phyloP scores from a whole-genome alignment of 2,113 vertebrate species.

The Sinocyclocheilus grahami region DNA sequence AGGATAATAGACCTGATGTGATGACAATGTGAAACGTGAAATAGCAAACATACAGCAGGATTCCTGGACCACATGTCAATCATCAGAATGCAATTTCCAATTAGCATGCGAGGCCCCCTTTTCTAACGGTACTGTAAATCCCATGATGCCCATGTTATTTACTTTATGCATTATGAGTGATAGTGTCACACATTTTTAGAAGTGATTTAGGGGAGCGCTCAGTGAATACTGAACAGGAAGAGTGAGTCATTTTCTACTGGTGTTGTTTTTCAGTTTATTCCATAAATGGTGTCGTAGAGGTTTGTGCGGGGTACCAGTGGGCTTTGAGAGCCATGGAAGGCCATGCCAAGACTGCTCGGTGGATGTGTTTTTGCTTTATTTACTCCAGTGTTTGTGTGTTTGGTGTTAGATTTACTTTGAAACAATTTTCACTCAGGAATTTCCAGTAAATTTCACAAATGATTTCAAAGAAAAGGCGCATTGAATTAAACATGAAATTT shows the following conservation, averaged over 20 bases:
- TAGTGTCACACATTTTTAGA: neutral
- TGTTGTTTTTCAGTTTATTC: neutral
- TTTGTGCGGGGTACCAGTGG: neutral
- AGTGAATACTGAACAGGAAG: slow-evolving; percentile 12
- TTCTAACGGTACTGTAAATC: slow-evolving; percentile 20
- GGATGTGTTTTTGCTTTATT: neutral
- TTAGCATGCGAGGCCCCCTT: slow-evolving; percentile 20
- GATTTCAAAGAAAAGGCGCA: neutral
- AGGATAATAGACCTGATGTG: slow-evolving; percentile 33
- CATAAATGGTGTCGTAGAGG: slow-evolving; percentile 12
- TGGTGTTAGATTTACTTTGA: neutral
- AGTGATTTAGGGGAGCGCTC: neutral
- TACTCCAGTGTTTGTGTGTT: neutral
- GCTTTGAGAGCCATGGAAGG: neutral
- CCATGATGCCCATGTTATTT: slow-evolving; percentile 28
- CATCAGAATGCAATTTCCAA: slow-evolving; percentile 31
- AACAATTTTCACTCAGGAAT: neutral
- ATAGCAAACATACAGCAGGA: slow-evolving; percentile 32
- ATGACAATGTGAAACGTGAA: slow-evolving; percentile 43
- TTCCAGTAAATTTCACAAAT: neutral
- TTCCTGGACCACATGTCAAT: slow-evolving; percentile 29
- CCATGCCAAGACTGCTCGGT: neutral
- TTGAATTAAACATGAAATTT: neutral
- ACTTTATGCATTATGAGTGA: slow-evolving; percentile 27
- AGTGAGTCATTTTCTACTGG: neutral